phyloP scores from a whole-genome alignment of 1,140 invertebrate species.

The Nephotettix cincticeps region DNA sequence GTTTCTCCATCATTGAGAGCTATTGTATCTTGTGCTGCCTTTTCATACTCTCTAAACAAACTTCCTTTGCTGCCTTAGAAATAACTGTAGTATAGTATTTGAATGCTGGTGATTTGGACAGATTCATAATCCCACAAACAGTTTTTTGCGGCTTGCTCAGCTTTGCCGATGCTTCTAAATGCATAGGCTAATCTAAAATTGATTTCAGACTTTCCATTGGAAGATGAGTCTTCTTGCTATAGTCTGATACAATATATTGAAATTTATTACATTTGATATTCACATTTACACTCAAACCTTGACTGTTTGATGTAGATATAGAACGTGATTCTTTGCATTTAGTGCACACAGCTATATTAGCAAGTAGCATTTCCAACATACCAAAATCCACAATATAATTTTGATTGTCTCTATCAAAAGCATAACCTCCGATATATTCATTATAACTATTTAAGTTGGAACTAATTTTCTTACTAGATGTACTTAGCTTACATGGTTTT shows the following conservation, averaged over 20 bases:
- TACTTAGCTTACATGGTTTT: neutral
- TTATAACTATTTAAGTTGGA: neutral
- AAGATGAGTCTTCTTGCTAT: neutral
- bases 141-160: neutral
- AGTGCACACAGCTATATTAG: neutral
- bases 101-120: too few species aligned
- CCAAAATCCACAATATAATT: neutral
- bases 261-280: neutral
- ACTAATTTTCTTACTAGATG: neutral
- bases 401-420: neutral
- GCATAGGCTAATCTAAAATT: slow-evolving; percentile 13
- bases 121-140: too few species aligned
- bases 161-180: slow-evolving; percentile 13
- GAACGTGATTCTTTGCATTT: neutral
- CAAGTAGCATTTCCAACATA: neutral
- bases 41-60: slow-evolving; percentile 7
- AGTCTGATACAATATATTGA: neutral
- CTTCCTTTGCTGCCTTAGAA: neutral
- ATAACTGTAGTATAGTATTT: neutral
- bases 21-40: neutral
- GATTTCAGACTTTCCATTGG: neutral
- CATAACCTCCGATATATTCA: neutral
- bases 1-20: slow-evolving; percentile 4
- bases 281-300: neutral
- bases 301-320: neutral